phyloP scores from a whole-genome alignment of 2,113 vertebrate genomes.

The Myanophis thanlyinensis region DNA sequence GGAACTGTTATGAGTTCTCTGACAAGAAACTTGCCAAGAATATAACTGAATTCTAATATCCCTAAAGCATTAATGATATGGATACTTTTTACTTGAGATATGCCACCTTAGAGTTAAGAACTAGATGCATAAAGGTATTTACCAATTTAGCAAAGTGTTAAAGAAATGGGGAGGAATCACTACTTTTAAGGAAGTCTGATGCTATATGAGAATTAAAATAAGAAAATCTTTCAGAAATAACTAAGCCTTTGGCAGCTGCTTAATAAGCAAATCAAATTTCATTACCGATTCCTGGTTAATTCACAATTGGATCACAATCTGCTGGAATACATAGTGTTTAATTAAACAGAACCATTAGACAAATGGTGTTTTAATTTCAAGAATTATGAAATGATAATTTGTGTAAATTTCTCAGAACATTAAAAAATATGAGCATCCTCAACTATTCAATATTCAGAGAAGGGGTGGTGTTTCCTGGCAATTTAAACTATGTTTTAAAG shows the following conservation, averaged over 20 bases:
- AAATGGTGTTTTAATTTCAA: slow-evolving; percentile 36
- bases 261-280: slow-evolving; percentile 39
- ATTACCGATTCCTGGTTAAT: slow-evolving; percentile 39
- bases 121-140: neutral
- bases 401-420: slow-evolving; percentile 14
- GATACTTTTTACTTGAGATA: neutral
- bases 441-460: neutral
- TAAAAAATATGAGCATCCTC: neutral
- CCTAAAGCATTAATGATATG: neutral
- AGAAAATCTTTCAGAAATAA: slow-evolving; percentile 4
- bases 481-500: neutral
- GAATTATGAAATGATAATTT: slow-evolving; percentile 13
- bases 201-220: slow-evolving; percentile 2
- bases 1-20: neutral
- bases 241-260: neutral
- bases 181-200: neutral
- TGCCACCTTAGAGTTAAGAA: slow-evolving; percentile 5
- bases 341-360: slow-evolving; percentile 48
- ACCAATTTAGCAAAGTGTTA: slow-evolving; percentile 3
- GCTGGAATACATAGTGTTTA: slow-evolving; percentile 25
- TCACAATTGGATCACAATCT: slow-evolving; percentile 27
- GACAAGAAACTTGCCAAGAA: neutral
- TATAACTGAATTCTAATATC: neutral
- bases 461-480: neutral
- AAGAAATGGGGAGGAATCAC: neutral